A percentile compares a stretch with the other conserved stretches of the same genome.
These are phyloP conservation scores for Rhabdomys dilectus DNA, from an alignment of 2,113 vertebrate species.

Conservation along the genomic window DNA sequence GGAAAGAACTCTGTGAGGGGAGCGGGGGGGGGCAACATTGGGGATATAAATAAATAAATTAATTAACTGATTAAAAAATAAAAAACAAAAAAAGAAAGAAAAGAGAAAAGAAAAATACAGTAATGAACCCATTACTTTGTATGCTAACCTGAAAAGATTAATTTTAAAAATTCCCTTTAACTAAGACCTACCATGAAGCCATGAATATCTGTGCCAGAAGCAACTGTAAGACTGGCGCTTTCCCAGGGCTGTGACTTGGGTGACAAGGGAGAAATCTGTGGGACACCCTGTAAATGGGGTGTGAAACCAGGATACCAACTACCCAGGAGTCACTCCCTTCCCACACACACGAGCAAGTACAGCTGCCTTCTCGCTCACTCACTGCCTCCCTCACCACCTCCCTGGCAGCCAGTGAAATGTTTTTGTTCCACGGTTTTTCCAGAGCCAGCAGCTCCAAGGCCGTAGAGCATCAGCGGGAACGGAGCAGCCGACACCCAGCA, in stretches of 20 bases:
- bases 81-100: no score
- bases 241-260: conserved; percentile 7
- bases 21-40: no score
- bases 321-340: conserved; percentile 9
- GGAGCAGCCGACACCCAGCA: background rate
- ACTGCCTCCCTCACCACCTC: background rate
- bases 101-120: background rate
- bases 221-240: conserved; percentile 20
- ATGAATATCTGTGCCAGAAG: background rate
- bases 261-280: conserved; percentile 47
- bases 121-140: background rate
- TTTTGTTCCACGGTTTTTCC: conserved; percentile 17
- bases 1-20: no score
- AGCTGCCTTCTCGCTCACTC: background rate
- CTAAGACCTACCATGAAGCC: background rate
- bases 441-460: background rate
- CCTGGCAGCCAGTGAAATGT: conserved; percentile 32
- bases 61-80: no score
- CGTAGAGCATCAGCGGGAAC: background rate
- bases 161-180: conserved; percentile 8
- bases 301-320: conserved; percentile 38
- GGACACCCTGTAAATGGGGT: conserved; percentile 57
- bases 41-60: no score
- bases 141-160: background rate
- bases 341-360: conserved; percentile 31